Evolutionary conservation across 2,113 vertebrate species (phyloP), one percentile per base, ranked within the genome.

Genomic region (Talpa occidentalis): DNA sequence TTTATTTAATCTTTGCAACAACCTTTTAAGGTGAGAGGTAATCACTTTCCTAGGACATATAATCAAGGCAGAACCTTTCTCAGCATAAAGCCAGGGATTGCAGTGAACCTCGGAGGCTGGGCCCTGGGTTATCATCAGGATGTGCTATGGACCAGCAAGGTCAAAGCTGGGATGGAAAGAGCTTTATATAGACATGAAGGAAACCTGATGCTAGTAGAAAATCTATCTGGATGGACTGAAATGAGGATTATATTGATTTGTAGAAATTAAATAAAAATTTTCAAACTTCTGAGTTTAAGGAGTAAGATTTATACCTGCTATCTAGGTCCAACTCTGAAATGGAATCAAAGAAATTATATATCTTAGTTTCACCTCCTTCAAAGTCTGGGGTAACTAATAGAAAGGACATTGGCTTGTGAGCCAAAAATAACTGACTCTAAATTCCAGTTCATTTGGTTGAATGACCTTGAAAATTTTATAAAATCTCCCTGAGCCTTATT

Each of bases 241-340:
- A 22, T 49, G 24, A 80, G 15, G 22, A 82, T 59, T 22, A 37
- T 49, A 10, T 4, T 74, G 21, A 93, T 70, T 73, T 37, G 15
- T 12, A 73, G 30, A 67, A 69, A 82, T 72, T 40, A 54, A 73
- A 40, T 81, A 8, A 42, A 4, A 3, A 26, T 56, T 84, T 86
- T 47, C 19, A 5, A 2, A 15, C 32, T 4, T 90, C 67, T 85
- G 47, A 85, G 32, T 73, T 77, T 60, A 11, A 90, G 30, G n/a
- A 44, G 17, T 74, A 10, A 86, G 40, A 78, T 66, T 66, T 26
- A 0, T 88, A 66, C 93, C 84, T 72, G 9, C 19, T 60, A 22
- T 28, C 30, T 64, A 88, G 69, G 24, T 64, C 73, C 42, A 90
- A 90, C 30, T 62, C 72, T 82, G 69, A 95, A 88, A 84, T 6